Conservation (phyloP, 2,888 invertebrate species). For the Formica aserva region DNA sequence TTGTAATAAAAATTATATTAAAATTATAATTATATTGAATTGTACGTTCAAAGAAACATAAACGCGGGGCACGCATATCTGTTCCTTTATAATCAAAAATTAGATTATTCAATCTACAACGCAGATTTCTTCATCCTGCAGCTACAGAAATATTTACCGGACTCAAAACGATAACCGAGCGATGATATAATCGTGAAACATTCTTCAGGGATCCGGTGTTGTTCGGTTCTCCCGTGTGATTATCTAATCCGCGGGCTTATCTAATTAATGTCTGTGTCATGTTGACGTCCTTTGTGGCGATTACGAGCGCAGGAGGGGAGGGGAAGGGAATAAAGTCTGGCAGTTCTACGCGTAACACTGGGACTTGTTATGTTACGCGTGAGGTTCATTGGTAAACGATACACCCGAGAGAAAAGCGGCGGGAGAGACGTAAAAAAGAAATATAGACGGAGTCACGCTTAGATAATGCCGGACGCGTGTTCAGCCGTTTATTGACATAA, state of each 20-base stretch:
- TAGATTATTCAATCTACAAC: not conserved
- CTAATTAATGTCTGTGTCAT: constrained; percentile 49
- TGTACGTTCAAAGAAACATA: not conserved
- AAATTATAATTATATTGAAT: constrained; percentile 2
- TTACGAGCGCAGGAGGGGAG: constrained; percentile 46
- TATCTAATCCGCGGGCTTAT: constrained; percentile 58
- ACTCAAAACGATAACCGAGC: constrained; percentile 24
- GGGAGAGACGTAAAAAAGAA: constrained; percentile 51
- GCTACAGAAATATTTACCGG: constrained; percentile 9
- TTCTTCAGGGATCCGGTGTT: constrained; percentile 20
- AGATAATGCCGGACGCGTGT: constrained; percentile 72
- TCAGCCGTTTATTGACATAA: constrained; percentile 70
- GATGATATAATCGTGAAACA: constrained; percentile 49
- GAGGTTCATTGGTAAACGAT: constrained; percentile 66
- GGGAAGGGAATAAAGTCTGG: constrained; percentile 50
- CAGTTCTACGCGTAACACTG: constrained; percentile 49
- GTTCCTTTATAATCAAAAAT: not conserved
- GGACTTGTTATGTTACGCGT: constrained; percentile 54
- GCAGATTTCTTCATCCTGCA: not conserved
- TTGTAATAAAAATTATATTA: not conserved
- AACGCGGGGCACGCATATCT: not conserved
- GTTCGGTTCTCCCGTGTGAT: constrained; percentile 37
- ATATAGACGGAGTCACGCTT: constrained; percentile 58
- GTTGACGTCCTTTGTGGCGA: constrained; percentile 50
- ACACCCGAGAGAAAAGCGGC: constrained; percentile 30